Base-by-base conservation (phyloP, 2,888 invertebrate genomes). In the Cremastinae sp. region DNA sequence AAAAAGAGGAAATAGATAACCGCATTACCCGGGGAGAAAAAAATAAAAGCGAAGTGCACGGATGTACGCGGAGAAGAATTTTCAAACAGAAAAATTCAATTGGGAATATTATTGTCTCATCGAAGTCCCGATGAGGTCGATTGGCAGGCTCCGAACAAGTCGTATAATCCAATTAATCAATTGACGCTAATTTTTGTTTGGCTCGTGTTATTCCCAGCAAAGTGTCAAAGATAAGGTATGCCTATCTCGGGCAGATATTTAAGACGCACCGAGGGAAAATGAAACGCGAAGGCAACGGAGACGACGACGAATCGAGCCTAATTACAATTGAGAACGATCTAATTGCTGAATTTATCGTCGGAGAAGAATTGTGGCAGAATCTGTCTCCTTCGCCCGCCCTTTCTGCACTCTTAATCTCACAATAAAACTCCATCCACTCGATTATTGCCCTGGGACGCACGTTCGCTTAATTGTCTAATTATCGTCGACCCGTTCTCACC, bases 321-420 rank as follows among this genome's bases (percentile, higher is more conserved):
- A 88, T 87, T 87, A 83, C 85, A 84, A 81, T 84, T 85, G 82
- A 85, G 81, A 85, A 80, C 83, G 85, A 86, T 76, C 68, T 86
- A 88, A 88, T 88, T 88, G 87, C 76, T 81, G 80, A 88, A 88
- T 88, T 88, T 87, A 88, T 87, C 78, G 78, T 62, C 64, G 65
- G 65, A 65, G 66, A 47, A 66, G 68, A 62, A 61, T 43, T 61
- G 38, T 61, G 58, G 58, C 68, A 22, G 64, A 36, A 28, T 12
- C 45, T 53, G 36, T 41, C 38, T 28, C 28, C n/a, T n/a, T 28
- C 38, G 18, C 38, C 10, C 53, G n/a, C 58, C 41, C 12, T n/a
- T 22, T 12, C 12, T 45, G 51, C 66, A 28, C 49, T 10, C 36
- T 62, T 76, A 64, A 58, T 64, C 45, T 62, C 53, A 73, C 68